Evolutionary conservation across 2,113 vertebrate species (phyloP).

Genomic region (Lucifuga dentata): DNA sequence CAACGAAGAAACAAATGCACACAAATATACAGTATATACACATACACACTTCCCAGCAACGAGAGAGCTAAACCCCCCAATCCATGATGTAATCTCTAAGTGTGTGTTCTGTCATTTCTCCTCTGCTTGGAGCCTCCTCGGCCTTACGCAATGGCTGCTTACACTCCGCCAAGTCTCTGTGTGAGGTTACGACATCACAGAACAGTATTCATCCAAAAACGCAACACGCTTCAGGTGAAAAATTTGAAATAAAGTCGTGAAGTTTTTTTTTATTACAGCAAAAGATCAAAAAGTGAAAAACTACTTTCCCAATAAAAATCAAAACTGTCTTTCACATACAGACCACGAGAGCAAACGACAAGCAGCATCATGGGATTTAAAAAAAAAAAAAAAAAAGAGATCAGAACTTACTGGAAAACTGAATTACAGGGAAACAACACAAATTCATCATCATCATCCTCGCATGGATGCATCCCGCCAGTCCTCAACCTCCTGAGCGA

Average conservation of each 20-base stretch:
- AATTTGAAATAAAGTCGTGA: too few relatives aligned
- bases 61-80: slow-evolving; percentile 65
- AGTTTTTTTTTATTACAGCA: too few relatives aligned
- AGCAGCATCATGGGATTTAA: background rate
- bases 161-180: slow-evolving; percentile 53
- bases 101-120: slow-evolving; percentile 76
- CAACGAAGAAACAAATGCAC: background rate
- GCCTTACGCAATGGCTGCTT: slow-evolving; percentile 63
- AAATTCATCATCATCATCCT: slow-evolving; percentile 78
- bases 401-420: slow-evolving; percentile 85
- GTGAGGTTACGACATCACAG: slow-evolving; percentile 66
- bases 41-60: slow-evolving; percentile 45
- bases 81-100: slow-evolving; percentile 79
- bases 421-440: slow-evolving; percentile 83
- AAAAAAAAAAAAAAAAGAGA: too few relatives aligned
- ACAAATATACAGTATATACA: slow-evolving; percentile 11
- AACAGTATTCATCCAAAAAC: too few relatives aligned
- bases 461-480: slow-evolving; percentile 80
- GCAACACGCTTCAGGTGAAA: too few relatives aligned
- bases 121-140: slow-evolving; percentile 62
- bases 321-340: too few relatives aligned
- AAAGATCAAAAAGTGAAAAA: too few relatives aligned
- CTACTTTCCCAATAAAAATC: too few relatives aligned
- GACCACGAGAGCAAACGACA: background rate
- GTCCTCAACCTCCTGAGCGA: slow-evolving; percentile 44